Percentiles rank a stretch among this genome's conserved stretches.
Conservation (phyloP, 2,888 invertebrate genomes). For the Gastrophysa polygoni region DNA sequence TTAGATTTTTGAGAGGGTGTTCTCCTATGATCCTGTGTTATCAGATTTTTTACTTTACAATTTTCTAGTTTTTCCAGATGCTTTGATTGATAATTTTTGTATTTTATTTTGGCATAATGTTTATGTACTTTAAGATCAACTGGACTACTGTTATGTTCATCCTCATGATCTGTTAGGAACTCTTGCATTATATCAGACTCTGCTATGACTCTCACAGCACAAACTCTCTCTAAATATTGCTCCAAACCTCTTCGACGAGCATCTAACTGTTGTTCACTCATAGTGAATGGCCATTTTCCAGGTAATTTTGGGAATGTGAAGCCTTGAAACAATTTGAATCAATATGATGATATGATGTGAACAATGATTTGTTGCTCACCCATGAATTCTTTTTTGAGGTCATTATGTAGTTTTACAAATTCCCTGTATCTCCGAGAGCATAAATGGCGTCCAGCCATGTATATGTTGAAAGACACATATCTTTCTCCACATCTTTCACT, state of each 20-base stretch:
- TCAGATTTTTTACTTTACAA: too few species aligned
- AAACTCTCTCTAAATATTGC: slow-evolving; percentile 97
- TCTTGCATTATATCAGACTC: slow-evolving; percentile 97
- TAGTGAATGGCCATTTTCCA: slow-evolving; percentile 97
- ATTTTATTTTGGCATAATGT: too few species aligned
- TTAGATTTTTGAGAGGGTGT: too few species aligned
- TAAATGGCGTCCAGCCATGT: slow-evolving; percentile 98
- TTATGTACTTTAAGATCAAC: slow-evolving; percentile 72
- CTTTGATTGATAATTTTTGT: too few species aligned
- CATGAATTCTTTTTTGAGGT: slow-evolving; percentile 90
- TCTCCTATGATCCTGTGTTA: too few species aligned
- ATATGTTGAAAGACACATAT: slow-evolving; percentile 95
- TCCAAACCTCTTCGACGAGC: slow-evolving; percentile 92
- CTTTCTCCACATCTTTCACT: slow-evolving; percentile 87
- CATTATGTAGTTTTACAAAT: slow-evolving; percentile 87
- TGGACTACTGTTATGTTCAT: slow-evolving; percentile 70
- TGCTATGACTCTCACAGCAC: slow-evolving; percentile 96
- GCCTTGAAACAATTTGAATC: slow-evolving; percentile 57
- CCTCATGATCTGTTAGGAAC: slow-evolving; percentile 92
- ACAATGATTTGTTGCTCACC: slow-evolving; percentile 59
- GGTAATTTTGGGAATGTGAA: slow-evolving; percentile 97
- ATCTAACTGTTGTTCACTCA: slow-evolving; percentile 97
- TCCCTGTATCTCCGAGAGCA: slow-evolving; percentile 97
- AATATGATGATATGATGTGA: not conserved
- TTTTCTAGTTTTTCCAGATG: too few species aligned